These are phyloP conservation scores for Carapus acus DNA, from an alignment of 2,797 vertebrate genomes.

Conservation along the genomic window DNA sequence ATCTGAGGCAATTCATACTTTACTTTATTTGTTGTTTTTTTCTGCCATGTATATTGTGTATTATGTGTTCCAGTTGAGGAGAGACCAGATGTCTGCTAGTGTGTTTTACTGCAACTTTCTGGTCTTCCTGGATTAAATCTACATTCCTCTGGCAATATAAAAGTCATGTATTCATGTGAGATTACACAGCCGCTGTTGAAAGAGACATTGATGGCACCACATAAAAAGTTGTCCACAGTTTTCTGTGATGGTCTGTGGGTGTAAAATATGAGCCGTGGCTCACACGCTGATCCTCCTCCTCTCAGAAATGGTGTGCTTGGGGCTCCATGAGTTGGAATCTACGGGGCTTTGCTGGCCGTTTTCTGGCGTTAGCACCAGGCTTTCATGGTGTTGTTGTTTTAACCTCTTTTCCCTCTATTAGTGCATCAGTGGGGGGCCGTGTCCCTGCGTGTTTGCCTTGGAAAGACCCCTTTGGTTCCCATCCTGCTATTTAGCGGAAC, in stretches of 20 bases:
- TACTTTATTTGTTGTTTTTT: slow-evolving; percentile 33
- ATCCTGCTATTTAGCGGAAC: slow-evolving; percentile 33
- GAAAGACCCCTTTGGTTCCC: slow-evolving; percentile 42
- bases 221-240: slow-evolving; percentile 1
- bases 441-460: slow-evolving; percentile 48
- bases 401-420: slow-evolving; percentile 54
- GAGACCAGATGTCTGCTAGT: too few relatives aligned
- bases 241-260: slow-evolving; percentile 40
- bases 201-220: too few relatives aligned
- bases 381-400: slow-evolving; percentile 57
- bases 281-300: slow-evolving; percentile 25
- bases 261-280: slow-evolving; percentile 39
- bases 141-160: background rate
- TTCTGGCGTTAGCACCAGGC: slow-evolving; percentile 29
- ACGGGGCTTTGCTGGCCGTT: slow-evolving; percentile 40
- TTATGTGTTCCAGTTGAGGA: too few relatives aligned
- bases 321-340: slow-evolving; percentile 16
- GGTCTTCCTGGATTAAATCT: background rate
- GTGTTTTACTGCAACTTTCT: background rate
- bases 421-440: slow-evolving; percentile 19
- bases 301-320: slow-evolving; percentile 35
- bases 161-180: background rate
- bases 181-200: too few relatives aligned
- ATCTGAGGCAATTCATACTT: too few relatives aligned
- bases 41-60: too few relatives aligned